phyloP scores from a whole-genome alignment of 2,797 vertebrate species.

The Enteromius anoplus region DNA sequence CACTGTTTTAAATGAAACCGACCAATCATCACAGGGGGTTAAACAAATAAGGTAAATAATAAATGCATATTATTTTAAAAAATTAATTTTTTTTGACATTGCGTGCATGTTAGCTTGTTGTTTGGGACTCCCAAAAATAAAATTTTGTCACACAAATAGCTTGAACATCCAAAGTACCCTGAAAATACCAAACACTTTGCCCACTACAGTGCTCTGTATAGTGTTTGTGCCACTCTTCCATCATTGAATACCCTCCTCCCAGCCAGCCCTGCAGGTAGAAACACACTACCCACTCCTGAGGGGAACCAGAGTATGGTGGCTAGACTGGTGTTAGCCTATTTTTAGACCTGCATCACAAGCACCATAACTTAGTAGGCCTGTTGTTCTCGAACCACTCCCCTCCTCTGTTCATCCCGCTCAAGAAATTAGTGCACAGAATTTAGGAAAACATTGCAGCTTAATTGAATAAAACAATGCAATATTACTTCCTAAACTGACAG shows the following conservation, averaged over 20 bases:
- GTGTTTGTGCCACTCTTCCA: constrained; percentile 5
- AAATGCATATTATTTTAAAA: too few relatives aligned
- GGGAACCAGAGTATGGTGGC: constrained; percentile 14
- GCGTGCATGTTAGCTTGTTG: too few relatives aligned
- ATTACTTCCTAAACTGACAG: background rate
- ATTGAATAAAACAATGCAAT: background rate
- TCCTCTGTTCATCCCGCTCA: background rate
- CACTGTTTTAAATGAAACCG: too few relatives aligned
- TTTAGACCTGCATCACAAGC: constrained; percentile 37
- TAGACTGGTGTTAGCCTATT: constrained; percentile 33
- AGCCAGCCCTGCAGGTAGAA: constrained; percentile 36
- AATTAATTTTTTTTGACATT: too few relatives aligned
- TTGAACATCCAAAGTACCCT: background rate
- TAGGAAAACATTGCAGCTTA: background rate
- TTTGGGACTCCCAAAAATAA: background rate
- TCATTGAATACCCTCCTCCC: background rate
- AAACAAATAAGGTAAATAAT: too few relatives aligned
- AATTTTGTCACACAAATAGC: background rate
- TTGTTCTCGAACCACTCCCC: constrained; percentile 12
- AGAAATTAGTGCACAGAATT: constrained; percentile 14
- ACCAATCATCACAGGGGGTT: too few relatives aligned
- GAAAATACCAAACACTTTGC: background rate
- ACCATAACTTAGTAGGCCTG: constrained; percentile 17
- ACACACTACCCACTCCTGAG: constrained; percentile 4
- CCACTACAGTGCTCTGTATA: constrained; percentile 1